Base-by-base conservation (phyloP, 2,113 vertebrate genomes). In the Noturus placidus region DNA sequence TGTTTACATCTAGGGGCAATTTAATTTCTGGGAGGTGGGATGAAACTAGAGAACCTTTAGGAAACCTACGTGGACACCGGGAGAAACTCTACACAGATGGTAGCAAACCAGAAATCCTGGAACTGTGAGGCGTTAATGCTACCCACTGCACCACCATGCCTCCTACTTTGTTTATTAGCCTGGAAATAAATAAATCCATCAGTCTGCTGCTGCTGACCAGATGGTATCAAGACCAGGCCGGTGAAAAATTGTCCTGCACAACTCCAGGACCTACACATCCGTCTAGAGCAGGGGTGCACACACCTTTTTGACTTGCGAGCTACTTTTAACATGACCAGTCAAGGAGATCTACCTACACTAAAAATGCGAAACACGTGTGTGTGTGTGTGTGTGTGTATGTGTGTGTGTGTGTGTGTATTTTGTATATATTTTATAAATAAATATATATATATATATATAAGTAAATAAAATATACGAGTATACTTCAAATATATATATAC, bases 191-290 rank as follows among this genome's bases (percentile, higher is more conserved):
- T 57, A n/a, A 50, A 27, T 57, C 70, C 54, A 52, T 72, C 52
- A 54, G 57, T 89, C 27, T 77, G 61, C 63, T 69, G 69, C 67
- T 83, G 82, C 85, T 88, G 88, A 78, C 70, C 50, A 59, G 35
- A 82, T 69, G 69, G 42, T 65, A 72, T 89, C n/a, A 30, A 70
- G 79, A 69, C 61, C 70, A 86, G 35, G 13, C 25, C 38, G 1
- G 38, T 76, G 76, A 86, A 61, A 11, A 74, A 30, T n/a, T 30
- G 33, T 56, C 35, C 72, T 17, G 15, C 54, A 63, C 30, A 38
- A 81, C 79, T 42, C 38, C 46, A 50, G 46, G 8, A 50, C 46
- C 46, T 50, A 50, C 46, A 50, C 46, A 1, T 82, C 63, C 61
- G 57, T 42, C 50, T 61, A 57, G 76, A 77, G n/a, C n/a, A n/a